These are phyloP conservation scores for Magallana nippona DNA, from an alignment of 2,888 invertebrate species.

Conservation along the genomic window DNA sequence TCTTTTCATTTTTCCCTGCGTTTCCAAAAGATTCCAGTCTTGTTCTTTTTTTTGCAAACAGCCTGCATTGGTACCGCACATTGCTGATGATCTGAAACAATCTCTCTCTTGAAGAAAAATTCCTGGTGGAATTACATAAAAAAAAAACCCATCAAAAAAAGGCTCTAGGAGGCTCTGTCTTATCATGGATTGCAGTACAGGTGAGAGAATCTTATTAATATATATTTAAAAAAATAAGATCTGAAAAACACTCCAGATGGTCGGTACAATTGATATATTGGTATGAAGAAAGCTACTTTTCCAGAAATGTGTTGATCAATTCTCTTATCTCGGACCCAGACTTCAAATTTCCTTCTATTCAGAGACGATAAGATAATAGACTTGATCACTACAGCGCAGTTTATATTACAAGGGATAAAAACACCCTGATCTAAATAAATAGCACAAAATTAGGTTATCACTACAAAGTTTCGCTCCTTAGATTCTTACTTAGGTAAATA, in stretches of 20 bases:
- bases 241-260: too few relatives aligned
- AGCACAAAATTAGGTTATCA: not conserved
- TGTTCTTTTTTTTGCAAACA: not conserved
- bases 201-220: not conserved
- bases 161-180: too few relatives aligned
- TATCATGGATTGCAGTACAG: slow-evolving; percentile 19
- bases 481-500: too few relatives aligned
- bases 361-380: not conserved
- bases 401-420: not conserved
- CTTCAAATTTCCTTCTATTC: slow-evolving; percentile 19
- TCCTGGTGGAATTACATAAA: too few relatives aligned
- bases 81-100: not conserved
- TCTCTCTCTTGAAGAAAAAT: not conserved
- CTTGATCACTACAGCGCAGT: not conserved
- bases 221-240: too few relatives aligned
- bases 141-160: too few relatives aligned
- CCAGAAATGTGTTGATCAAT: slow-evolving; percentile 10
- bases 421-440: not conserved
- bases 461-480: too few relatives aligned
- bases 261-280: not conserved
- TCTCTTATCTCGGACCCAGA: slow-evolving; percentile 16
- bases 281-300: not conserved
- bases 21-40: too few relatives aligned
- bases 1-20: too few relatives aligned
- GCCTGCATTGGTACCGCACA: not conserved